Evolutionary conservation across 2,888 invertebrate genomes (phyloP), one percentile per base, ranked within the genome.

Genomic region (Tetanocera ferruginea): DNA sequence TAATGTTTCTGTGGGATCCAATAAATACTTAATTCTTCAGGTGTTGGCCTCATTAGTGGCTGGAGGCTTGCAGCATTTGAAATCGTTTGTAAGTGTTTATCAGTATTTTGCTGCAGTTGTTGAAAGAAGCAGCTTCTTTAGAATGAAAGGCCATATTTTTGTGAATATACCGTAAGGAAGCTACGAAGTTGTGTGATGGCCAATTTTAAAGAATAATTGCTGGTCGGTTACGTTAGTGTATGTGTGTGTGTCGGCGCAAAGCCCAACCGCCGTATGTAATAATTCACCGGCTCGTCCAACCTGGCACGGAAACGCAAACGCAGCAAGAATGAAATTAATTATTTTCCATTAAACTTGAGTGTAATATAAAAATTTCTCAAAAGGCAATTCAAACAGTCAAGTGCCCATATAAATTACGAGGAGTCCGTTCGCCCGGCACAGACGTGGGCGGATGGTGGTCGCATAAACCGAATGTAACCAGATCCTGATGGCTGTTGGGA

Each of bases 381-480:
- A 88, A 88, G 88, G 88, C 90, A 89, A 89, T 89, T 89, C 89
- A 87, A 88, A 87, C 89, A 89, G 89, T 89, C 89, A 89, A 89
- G 89, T 89, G 89, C 88, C 89, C 89, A 88, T 88, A 89, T 89
- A 89, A 89, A 89, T 89, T 89, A 89, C 88, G 88, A 88, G 87
- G 88, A 88, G 87, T 88, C 88, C 86, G 85, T 84, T 85, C 84
- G 57, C 84, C 82, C 81, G 83, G 69, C 43, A 14, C 25, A 25
- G 23, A 49, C 25, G 6, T 37, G 19, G 17, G 49, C 17, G 62
- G 49, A 66, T 71, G 49, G 69, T 17, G 76, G 67, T 23, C 17
- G 72, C 52, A 37, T n/a, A 14, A 37, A 43, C 67, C 60, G 19
- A 67, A 67, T 37, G 55, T 55, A 57, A 71, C 55, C 19, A 43